Percentiles rank a stretch among this genome's conserved stretches.
Evolutionary conservation across 2,797 vertebrate species (phyloP).

Genomic region (Parambassis ranga): DNA sequence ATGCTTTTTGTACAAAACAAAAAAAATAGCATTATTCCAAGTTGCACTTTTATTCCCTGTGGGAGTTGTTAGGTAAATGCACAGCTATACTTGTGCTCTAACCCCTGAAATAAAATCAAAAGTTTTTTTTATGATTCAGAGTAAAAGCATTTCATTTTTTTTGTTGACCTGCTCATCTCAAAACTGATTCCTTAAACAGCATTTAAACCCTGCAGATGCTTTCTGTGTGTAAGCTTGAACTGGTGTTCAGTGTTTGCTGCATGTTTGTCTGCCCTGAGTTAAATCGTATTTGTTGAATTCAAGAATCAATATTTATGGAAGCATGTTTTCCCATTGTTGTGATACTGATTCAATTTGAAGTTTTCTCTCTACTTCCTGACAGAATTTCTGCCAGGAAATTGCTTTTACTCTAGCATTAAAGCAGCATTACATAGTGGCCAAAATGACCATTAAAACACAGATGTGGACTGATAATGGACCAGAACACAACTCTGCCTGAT

Average conservation of each 20-base stretch:
- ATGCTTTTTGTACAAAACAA: constrained; percentile 39
- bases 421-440: constrained; percentile 52
- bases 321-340: constrained; percentile 56
- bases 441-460: constrained; percentile 41
- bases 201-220: constrained; percentile 15
- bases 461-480: constrained; percentile 39
- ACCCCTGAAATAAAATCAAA: constrained; percentile 15
- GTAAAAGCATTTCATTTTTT: constrained; percentile 17
- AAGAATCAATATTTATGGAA: constrained; percentile 70
- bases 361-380: constrained; percentile 51
- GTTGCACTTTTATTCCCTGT: constrained; percentile 38
- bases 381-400: constrained; percentile 52
- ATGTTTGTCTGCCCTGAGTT: constrained; percentile 26
- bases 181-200: constrained; percentile 17
- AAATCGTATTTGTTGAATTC: constrained; percentile 59
- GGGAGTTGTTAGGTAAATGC: constrained; percentile 30
- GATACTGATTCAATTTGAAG: constrained; percentile 65
- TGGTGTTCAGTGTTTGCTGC: constrained; percentile 22
- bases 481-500: constrained; percentile 4
- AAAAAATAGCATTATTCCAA: constrained; percentile 16
- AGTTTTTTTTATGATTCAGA: constrained; percentile 27
- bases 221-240: constrained; percentile 2
- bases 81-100: constrained; percentile 5
- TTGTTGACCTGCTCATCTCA: constrained; percentile 11
- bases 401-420: constrained; percentile 48